phyloP scores from a whole-genome alignment of 2,797 vertebrate species.

The Eremophila alpestris region DNA sequence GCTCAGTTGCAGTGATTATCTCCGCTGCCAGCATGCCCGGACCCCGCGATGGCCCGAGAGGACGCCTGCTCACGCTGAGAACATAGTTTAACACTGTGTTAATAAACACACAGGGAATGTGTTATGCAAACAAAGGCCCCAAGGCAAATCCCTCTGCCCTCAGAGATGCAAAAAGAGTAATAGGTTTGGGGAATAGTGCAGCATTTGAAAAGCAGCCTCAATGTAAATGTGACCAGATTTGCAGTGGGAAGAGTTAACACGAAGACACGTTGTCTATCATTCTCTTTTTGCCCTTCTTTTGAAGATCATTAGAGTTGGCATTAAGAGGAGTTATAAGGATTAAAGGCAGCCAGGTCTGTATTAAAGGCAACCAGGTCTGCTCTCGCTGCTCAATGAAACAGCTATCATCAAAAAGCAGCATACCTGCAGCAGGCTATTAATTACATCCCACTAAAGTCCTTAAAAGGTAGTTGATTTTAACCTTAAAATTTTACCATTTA shows the following conservation, averaged over 20 bases:
- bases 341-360: constrained; percentile 40
- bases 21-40: constrained; percentile 64
- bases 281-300: constrained; percentile 50
- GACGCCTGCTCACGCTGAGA: constrained; percentile 60
- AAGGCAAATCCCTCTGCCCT: neutral
- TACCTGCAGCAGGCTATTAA: constrained; percentile 46
- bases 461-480: constrained; percentile 24
- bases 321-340: constrained; percentile 56
- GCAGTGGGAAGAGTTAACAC: neutral
- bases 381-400: constrained; percentile 14
- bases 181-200: neutral
- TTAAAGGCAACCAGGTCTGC: constrained; percentile 40
- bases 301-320: constrained; percentile 58
- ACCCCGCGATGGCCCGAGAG: constrained; percentile 60
- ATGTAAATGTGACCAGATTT: neutral
- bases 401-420: constrained; percentile 30
- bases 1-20: constrained; percentile 77
- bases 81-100: constrained; percentile 70
- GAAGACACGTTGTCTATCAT: neutral
- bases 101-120: constrained; percentile 74
- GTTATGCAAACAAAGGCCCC: constrained; percentile 75
- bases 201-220: neutral
- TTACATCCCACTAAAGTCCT: constrained; percentile 33
- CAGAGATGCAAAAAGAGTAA: neutral
- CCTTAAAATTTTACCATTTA: constrained; percentile 21